Percentiles rank a stretch among this genome's conserved stretches.
These are phyloP conservation scores for Tethea ocularis DNA, from an alignment of 2,888 invertebrate genomes.

Conservation along the genomic window DNA sequence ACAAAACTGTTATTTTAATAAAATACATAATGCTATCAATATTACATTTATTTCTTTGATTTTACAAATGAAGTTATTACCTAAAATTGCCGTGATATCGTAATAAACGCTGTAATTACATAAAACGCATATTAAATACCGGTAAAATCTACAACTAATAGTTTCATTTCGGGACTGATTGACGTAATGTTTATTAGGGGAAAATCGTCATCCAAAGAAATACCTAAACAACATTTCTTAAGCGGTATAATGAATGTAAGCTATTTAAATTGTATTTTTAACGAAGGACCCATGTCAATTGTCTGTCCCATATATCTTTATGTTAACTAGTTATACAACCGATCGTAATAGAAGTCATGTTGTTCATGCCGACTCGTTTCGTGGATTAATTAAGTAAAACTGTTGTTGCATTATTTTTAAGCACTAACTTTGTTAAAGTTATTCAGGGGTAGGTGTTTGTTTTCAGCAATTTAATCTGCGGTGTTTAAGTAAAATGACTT, in stretches of 20 bases:
- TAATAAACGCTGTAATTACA: background rate
- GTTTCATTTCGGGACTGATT: no score
- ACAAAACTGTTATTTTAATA: no score
- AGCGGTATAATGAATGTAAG: conserved; percentile 31
- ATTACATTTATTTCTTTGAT: no score
- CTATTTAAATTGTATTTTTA: conserved; percentile 37
- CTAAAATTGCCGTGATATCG: background rate
- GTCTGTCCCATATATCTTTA: conserved; percentile 23
- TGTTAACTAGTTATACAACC: conserved; percentile 11
- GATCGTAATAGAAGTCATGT: background rate
- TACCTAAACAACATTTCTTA: background rate
- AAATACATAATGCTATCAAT: no score
- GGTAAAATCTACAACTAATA: no score
- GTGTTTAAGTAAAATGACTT: conserved; percentile 25
- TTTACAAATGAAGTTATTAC: background rate
- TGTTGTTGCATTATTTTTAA: background rate
- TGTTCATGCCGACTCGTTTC: background rate
- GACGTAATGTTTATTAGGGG: background rate
- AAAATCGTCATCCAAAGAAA: background rate
- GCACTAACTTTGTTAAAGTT: conserved; percentile 24
- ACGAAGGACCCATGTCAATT: conserved; percentile 53
- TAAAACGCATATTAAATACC: background rate
- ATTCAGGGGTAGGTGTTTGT: conserved; percentile 28
- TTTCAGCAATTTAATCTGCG: conserved; percentile 25
- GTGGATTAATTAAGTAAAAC: background rate